Percentiles rank a stretch among this genome's conserved stretches.
phyloP scores from a whole-genome alignment of 1,140 invertebrate genomes.

The Drosophila varians region DNA sequence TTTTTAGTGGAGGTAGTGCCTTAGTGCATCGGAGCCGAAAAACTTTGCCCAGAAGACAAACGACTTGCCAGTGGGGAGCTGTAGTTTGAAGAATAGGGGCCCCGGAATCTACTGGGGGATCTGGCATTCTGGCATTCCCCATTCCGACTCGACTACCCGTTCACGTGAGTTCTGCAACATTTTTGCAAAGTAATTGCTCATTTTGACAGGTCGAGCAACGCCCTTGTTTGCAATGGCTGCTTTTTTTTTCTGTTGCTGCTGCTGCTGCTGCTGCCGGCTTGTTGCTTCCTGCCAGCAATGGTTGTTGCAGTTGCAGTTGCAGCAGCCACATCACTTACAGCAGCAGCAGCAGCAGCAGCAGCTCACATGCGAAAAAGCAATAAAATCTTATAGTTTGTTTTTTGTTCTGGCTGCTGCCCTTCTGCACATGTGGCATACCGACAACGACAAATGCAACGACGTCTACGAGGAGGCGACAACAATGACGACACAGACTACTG shows the following conservation, averaged over 20 bases:
- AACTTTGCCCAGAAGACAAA: slow-evolving; percentile 68
- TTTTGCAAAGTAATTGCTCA: slow-evolving; percentile 82
- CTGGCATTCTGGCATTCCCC: background rate
- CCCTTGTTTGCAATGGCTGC: slow-evolving; percentile 65
- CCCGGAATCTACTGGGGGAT: background rate
- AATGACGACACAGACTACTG: slow-evolving; percentile 76
- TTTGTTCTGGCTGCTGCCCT: slow-evolving; percentile 49
- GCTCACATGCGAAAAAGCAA: slow-evolving; percentile 73
- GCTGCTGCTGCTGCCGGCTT: slow-evolving; percentile 59
- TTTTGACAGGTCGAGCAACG: slow-evolving; percentile 79
- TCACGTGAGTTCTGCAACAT: slow-evolving; percentile 77
- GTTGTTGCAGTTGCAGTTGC: slow-evolving; percentile 30
- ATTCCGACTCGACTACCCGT: background rate
- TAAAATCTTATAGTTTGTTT: slow-evolving; percentile 76
- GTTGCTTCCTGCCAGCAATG: slow-evolving; percentile 68
- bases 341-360: slow-evolving; percentile 50
- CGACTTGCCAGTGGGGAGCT: slow-evolving; percentile 49
- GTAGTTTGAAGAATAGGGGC: slow-evolving; percentile 23
- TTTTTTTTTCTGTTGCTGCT: no score
- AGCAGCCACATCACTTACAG: slow-evolving; percentile 27
- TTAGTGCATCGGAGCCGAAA: slow-evolving; percentile 9
- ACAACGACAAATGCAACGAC: slow-evolving; percentile 27
- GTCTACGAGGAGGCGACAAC: slow-evolving; percentile 62
- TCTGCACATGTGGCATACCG: slow-evolving; percentile 69
- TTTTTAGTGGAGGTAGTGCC: background rate